A percentile compares a stretch with the other conserved stretches of the same genome.
Evolutionary conservation across 1,140 invertebrate genomes (phyloP).

Genomic region (Cydia splendana): DNA sequence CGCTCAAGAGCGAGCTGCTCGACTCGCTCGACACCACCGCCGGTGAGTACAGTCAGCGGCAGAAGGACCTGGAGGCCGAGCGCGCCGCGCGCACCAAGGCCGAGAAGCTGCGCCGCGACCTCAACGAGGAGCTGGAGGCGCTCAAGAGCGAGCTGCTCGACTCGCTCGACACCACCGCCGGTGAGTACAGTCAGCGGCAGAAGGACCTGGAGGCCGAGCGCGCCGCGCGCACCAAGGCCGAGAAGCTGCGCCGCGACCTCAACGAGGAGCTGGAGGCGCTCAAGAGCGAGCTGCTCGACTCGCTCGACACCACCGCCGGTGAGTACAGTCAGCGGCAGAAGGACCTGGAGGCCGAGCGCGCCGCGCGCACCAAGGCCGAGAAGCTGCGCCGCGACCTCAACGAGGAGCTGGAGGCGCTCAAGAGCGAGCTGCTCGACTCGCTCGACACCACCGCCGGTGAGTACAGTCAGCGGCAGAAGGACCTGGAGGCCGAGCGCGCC

Average conservation of each 20-base stretch:
- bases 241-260: constrained; percentile 95
- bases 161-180: constrained; percentile 95
- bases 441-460: constrained; percentile 94
- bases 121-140: constrained; percentile 98
- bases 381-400: constrained; percentile 96
- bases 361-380: constrained; percentile 94
- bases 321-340: constrained; percentile 80
- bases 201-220: constrained; percentile 98
- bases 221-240: constrained; percentile 92
- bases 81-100: constrained; percentile 93
- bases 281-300: constrained; percentile 97
- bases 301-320: constrained; percentile 95
- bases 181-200: constrained; percentile 78
- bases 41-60: constrained; percentile 74
- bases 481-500: constrained; percentile 95
- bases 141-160: constrained; percentile 97
- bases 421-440: constrained; percentile 97
- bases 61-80: constrained; percentile 97
- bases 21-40: constrained; percentile 97
- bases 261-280: constrained; percentile 98
- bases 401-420: constrained; percentile 97
- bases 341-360: constrained; percentile 96
- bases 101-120: constrained; percentile 95
- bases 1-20: constrained; percentile 96
- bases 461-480: constrained; percentile 82